phyloP scores from a whole-genome alignment of 2,113 vertebrate genomes.

The Suncus etruscus region DNA sequence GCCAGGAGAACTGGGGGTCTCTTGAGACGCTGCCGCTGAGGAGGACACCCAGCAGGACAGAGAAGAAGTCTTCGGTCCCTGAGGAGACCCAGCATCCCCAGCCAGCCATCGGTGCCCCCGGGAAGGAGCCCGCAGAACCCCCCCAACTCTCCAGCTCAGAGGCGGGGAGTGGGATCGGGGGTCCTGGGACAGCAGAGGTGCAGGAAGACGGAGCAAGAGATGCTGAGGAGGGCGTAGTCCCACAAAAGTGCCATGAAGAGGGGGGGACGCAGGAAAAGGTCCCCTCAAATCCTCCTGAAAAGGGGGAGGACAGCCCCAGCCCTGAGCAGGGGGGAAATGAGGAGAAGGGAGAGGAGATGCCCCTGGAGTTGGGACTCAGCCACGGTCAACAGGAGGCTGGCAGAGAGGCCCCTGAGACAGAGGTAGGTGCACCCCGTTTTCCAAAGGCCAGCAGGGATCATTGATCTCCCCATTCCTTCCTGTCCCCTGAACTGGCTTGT shows the following conservation, averaged over 20 bases:
- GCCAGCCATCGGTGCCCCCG: not conserved
- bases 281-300: not conserved
- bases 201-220: conserved; percentile 11
- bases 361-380: not conserved
- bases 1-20: conserved; percentile 10
- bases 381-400: accelerated
- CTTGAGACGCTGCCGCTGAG: conserved; percentile 61
- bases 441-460: not conserved
- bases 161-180: not conserved
- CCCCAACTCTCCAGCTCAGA: not conserved
- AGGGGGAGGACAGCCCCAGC: not conserved
- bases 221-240: not conserved
- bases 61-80: conserved; percentile 48
- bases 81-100: conserved; percentile 7
- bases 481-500: no score
- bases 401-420: conserved; percentile 39
- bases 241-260: not conserved
- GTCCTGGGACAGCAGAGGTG: conserved; percentile 1
- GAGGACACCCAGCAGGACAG: conserved; percentile 67
- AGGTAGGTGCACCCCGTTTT: conserved; percentile 73
- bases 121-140: not conserved
- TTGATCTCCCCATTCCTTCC: not conserved
- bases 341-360: conserved; percentile 44
- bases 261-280: not conserved
- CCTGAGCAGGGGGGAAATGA: conserved; percentile 40